Conservation (phyloP, 2,797 vertebrate species). For the Microctenopoma stevenorrisi region DNA sequence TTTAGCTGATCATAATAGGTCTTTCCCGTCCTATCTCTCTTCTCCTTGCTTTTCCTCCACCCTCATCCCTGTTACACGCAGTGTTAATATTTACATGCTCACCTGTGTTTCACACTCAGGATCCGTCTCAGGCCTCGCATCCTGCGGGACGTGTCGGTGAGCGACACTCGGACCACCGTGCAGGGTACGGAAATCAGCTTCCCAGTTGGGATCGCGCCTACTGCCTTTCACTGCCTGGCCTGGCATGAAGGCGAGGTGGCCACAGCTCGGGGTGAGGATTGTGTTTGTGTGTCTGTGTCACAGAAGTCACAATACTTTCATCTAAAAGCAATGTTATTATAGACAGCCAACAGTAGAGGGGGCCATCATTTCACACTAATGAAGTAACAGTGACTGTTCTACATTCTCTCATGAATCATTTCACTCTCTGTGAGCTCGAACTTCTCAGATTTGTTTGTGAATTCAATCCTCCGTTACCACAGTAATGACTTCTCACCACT, state of each 20-base stretch:
- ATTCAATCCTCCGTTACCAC: not conserved
- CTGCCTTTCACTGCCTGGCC: slow-evolving; percentile 90
- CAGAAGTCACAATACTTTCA: too few relatives aligned
- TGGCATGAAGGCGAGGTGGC: slow-evolving; percentile 95
- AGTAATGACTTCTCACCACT: not conserved
- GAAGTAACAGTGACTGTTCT: too few relatives aligned
- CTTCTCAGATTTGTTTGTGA: not conserved
- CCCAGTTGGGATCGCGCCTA: slow-evolving; percentile 92
- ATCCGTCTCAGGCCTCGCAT: slow-evolving; percentile 89
- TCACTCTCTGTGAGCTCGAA: not conserved
- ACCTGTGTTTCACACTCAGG: slow-evolving; percentile 66
- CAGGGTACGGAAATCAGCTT: slow-evolving; percentile 90
- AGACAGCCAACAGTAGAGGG: slow-evolving; percentile 35
- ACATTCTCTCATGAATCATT: too few relatives aligned
- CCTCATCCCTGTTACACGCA: not conserved
- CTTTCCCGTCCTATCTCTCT: too few relatives aligned
- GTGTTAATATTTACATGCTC: not conserved
- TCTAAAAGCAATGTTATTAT: not conserved
- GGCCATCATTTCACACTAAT: not conserved
- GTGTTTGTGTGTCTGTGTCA: not conserved
- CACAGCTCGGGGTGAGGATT: slow-evolving; percentile 89
- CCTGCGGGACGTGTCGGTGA: slow-evolving; percentile 86
- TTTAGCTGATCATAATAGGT: too few relatives aligned
- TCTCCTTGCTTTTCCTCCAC: too few relatives aligned
- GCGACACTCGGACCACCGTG: slow-evolving; percentile 89